Evolutionary conservation across 2,888 invertebrate genomes (phyloP).

Genomic region (Deilephila porcellus): DNA sequence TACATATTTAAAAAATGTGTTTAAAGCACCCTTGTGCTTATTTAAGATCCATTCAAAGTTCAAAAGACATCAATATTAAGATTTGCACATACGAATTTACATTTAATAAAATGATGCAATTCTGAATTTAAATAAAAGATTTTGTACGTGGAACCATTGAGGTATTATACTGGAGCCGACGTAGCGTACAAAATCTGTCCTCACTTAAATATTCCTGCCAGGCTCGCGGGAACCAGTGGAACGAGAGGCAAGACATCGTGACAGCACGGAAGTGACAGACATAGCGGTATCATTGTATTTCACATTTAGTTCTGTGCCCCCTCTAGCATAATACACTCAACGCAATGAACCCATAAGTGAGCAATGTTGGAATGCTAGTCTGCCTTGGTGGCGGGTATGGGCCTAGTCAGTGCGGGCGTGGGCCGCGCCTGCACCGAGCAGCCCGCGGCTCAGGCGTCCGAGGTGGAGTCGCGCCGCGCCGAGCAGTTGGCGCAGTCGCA

Average conservation of each 20-base stretch:
- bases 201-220: too few species aligned
- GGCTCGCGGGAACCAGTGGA: too few species aligned
- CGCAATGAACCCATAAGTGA: background rate
- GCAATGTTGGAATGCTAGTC: background rate
- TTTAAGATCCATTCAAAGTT: background rate
- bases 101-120: background rate
- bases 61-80: background rate
- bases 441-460: slow-evolving; percentile 48
- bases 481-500: slow-evolving; percentile 74
- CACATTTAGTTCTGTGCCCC: too few species aligned
- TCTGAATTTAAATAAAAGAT: background rate
- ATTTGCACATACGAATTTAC: background rate
- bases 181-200: too few species aligned
- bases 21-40: background rate
- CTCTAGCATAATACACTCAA: background rate
- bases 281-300: too few species aligned
- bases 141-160: too few species aligned
- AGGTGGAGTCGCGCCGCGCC: slow-evolving; percentile 58
- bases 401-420: slow-evolving; percentile 44
- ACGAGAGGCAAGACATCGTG: too few species aligned
- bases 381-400: background rate
- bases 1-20: background rate
- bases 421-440: slow-evolving; percentile 37
- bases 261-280: too few species aligned
- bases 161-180: too few species aligned